Conservation (phyloP, 2,113 vertebrate species). For the Varanus salvator region DNA sequence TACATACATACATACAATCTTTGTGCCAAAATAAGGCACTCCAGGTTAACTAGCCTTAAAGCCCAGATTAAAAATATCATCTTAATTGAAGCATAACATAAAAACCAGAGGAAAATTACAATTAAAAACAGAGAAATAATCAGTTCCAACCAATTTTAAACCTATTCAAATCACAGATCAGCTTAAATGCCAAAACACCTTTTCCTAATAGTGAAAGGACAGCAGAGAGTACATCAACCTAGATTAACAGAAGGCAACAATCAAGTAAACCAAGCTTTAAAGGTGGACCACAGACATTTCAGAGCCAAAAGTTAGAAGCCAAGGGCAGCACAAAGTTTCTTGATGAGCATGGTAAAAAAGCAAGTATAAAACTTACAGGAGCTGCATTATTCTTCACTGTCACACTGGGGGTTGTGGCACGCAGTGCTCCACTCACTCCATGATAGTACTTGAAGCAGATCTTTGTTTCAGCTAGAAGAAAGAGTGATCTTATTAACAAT, state of each 20-base stretch:
- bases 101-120: too few relatives aligned
- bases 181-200: too few relatives aligned
- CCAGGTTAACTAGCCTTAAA: too few relatives aligned
- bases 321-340: not conserved
- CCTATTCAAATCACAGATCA: too few relatives aligned
- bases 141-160: too few relatives aligned
- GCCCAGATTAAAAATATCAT: too few relatives aligned
- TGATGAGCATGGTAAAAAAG: not conserved
- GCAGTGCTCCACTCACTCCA: conserved; percentile 89
- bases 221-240: too few relatives aligned
- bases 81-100: too few relatives aligned
- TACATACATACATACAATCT: too few relatives aligned
- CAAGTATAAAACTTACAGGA: conserved; percentile 82
- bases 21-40: too few relatives aligned
- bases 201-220: too few relatives aligned
- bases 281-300: not conserved
- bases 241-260: not conserved
- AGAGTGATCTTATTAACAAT: conserved; percentile 42
- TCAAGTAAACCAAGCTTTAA: not conserved
- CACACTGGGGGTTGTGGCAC: conserved; percentile 93
- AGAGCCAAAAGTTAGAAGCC: conserved; percentile 3
- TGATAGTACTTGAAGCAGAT: conserved; percentile 99
- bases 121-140: too few relatives aligned
- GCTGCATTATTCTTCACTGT: conserved; percentile 88
- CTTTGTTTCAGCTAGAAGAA: conserved; percentile 90